Conservation (phyloP, 2,888 invertebrate genomes). For the Phyllotreta cruciferae region DNA sequence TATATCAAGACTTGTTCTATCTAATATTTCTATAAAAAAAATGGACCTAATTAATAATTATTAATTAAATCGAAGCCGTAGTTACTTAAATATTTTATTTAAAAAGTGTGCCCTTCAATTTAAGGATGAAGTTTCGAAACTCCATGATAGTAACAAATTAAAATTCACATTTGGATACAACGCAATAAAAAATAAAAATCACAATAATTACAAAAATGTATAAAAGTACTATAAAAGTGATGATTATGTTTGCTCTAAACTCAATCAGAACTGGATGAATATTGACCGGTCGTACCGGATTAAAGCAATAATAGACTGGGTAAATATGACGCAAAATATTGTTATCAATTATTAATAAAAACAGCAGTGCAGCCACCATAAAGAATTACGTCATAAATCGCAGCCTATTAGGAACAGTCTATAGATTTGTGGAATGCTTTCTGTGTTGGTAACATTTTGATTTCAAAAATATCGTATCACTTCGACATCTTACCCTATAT, state of each 20-base stretch:
- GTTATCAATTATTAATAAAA: no score
- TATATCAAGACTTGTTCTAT: conserved; percentile 24
- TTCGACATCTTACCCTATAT: conserved; percentile 14
- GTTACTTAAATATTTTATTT: conserved; percentile 1
- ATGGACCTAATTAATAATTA: not conserved
- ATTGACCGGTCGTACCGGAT: no score
- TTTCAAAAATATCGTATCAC: conserved; percentile 24
- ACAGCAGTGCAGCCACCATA: not conserved
- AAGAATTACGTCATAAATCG: not conserved
- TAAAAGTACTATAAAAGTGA: conserved; percentile 24
- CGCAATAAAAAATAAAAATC: conserved; percentile 20
- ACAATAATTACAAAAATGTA: conserved; percentile 27
- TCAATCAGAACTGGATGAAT: no score
- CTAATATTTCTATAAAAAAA: conserved; percentile 17
- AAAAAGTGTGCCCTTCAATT: conserved; percentile 6
- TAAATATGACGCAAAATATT: no score
- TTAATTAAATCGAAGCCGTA: not conserved
- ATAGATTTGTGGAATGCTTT: conserved; percentile 27
- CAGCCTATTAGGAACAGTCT: conserved; percentile 27
- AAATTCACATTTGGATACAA: not conserved
- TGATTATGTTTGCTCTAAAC: not conserved
- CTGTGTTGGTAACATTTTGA: conserved; percentile 27
- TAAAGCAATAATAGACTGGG: no score
- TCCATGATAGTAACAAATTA: conserved; percentile 1
- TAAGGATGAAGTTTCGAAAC: conserved; percentile 4